Base-by-base conservation (phyloP, 2,888 invertebrate genomes). In the Aethes cnicana region DNA sequence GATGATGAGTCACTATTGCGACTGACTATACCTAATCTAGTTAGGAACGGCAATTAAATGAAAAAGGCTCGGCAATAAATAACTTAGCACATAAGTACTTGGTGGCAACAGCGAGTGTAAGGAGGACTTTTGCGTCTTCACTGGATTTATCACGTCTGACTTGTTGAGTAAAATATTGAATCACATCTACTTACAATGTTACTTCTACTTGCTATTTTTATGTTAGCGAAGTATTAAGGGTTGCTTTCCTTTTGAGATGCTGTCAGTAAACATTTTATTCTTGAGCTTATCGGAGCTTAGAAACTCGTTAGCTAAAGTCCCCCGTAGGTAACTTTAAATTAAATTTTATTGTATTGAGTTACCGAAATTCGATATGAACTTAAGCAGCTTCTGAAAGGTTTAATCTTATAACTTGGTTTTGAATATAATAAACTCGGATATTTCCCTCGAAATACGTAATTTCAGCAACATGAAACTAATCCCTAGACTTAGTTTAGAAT, bases 11-110 rank as follows among this genome's bases (percentile, higher is more conserved):
- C 55, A 50, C 54, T 55, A 52, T 50, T 46, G 48, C 48, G 33
- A 54, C 52, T 39, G 47, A n/a, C n/a, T n/a, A n/a, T n/a, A n/a
- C n/a, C n/a, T 48, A 42, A 50, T 54, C 50, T 54, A 60, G 48
- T 57, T 54, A 46, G 32, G 39, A 52, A 47, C 26, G 26, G 59
- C 59, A 61, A 61, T 61, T 61, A 61, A 61, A 56, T 52, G 61
- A 59, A 57, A 55, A 52, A 55, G 42, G 53, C 47, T 42, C 28
- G 23, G 59, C 53, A 55, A 56, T 61, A 61, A 61, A 61, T 61
- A 53, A 61, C 55, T 49, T 20, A 44, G 53, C 56, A 37, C 37
- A 30, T 20, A 11, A 33, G 33, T 32, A 33, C 28, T 33, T 21
- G 32, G 32, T 23, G 23, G 37, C 25, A 41, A 26, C 33, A 18